Evolutionary conservation across 2,888 invertebrate genomes (phyloP).

Genomic region (Brachylomia viminalis): DNA sequence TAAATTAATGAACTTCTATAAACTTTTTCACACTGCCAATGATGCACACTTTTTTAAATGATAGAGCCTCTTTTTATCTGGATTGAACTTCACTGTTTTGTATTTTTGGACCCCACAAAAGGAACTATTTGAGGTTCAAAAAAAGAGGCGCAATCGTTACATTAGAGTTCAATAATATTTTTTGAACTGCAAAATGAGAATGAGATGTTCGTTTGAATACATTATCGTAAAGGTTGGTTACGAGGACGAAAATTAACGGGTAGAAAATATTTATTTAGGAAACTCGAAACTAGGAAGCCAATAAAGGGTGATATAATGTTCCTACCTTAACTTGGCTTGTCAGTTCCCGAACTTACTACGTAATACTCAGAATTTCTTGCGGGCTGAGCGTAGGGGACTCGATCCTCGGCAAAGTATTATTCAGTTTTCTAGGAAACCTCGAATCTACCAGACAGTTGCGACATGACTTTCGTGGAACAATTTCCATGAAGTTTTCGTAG

Average conservation of each 20-base stretch:
- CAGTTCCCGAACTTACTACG: neutral
- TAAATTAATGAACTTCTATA: neutral
- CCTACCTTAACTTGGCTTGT: neutral
- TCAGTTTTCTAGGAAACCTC: neutral
- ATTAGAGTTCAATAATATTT: neutral
- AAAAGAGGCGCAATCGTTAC: neutral
- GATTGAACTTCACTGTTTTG: too few species aligned
- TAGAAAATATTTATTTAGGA: slow-evolving; percentile 1
- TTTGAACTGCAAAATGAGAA: neutral
- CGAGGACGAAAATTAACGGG: neutral
- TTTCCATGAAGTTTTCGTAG: too few species aligned
- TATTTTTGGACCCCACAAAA: neutral
- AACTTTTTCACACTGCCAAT: neutral
- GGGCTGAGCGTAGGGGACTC: neutral
- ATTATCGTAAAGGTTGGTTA: neutral
- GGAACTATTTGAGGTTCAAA: neutral
- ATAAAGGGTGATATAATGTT: slow-evolving; percentile 15
- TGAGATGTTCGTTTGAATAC: neutral
- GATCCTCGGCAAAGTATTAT: neutral
- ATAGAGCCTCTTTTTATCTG: neutral
- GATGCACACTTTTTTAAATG: neutral
- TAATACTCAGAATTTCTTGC: neutral
- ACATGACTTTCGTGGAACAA: too few species aligned
- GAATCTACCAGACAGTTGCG: too few species aligned
- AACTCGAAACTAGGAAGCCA: slow-evolving; percentile 9